Evolutionary conservation across 1,140 invertebrate genomes (phyloP).

Genomic region (Heliothis subflexa): DNA sequence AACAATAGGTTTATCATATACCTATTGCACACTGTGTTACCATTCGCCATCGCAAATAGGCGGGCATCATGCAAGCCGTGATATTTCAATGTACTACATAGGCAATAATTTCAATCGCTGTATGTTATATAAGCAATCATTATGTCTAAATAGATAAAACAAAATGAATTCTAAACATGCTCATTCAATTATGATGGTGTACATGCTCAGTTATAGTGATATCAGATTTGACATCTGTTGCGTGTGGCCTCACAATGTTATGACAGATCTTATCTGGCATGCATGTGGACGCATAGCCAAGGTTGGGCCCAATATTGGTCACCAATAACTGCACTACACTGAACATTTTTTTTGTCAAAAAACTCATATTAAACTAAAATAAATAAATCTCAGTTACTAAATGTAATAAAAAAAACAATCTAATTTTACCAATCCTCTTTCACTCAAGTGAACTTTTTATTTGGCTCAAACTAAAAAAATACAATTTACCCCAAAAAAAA

Average conservation of each 20-base stretch:
- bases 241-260: background rate
- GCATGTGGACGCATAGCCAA: conserved; percentile 12
- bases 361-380: background rate
- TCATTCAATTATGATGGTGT: conserved; percentile 34
- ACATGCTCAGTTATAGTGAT: conserved; percentile 6
- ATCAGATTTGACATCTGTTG: conserved; percentile 43
- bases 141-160: conserved; percentile 29
- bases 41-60: conserved; percentile 9
- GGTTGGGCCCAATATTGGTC: conserved; percentile 2
- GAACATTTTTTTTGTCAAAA: background rate
- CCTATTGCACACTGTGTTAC: background rate
- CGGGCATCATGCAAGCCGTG: background rate
- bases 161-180: conserved; percentile 24
- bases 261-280: conserved; percentile 28
- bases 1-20: background rate
- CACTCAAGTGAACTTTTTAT: background rate
- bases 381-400: background rate
- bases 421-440: background rate
- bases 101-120: conserved; percentile 10
- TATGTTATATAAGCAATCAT: conserved; percentile 17
- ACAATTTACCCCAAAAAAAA: background rate
- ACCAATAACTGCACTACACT: background rate
- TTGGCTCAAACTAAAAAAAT: background rate
- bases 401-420: background rate
- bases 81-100: conserved; percentile 10